Evolutionary conservation across 2,797 vertebrate species (phyloP).

Genomic region (Podarcis siculus): DNA sequence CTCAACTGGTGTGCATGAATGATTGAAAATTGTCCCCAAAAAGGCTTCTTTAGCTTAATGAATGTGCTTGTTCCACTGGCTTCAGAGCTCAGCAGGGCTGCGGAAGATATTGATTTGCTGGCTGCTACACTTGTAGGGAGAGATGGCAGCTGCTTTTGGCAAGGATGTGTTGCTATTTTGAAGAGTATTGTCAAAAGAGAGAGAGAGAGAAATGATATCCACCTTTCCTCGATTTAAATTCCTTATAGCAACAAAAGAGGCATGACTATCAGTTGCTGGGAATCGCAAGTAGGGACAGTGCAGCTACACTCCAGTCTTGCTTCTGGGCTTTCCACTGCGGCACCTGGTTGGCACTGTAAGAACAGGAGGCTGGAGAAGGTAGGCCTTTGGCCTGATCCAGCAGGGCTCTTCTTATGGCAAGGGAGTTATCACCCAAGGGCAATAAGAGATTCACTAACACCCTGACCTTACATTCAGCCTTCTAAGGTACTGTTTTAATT

Average conservation of each 20-base stretch:
- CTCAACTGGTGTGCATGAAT: background rate
- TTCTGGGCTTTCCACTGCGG: too few species aligned
- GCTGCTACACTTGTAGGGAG: background rate
- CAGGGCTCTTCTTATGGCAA: too few species aligned
- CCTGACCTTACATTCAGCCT: background rate
- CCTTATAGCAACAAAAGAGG: background rate
- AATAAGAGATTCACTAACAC: too few species aligned
- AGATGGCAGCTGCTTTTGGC: background rate
- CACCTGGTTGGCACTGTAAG: too few species aligned
- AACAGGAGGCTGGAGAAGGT: too few species aligned
- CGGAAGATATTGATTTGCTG: background rate
- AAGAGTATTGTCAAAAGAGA: background rate
- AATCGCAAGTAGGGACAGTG: background rate
- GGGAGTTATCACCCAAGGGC: too few species aligned
- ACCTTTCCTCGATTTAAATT: background rate
- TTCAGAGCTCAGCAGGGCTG: background rate
- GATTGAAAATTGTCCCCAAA: background rate
- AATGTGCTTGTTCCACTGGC: background rate
- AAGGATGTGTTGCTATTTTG: background rate
- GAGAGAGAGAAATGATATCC: background rate
- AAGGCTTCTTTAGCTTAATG: background rate
- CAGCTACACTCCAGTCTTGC: background rate
- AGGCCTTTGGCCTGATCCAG: too few species aligned
- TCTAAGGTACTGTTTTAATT: background rate
- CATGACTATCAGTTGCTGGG: background rate